Conservation (phyloP, 2,113 vertebrate genomes). For the Cygnus atratus region DNA sequence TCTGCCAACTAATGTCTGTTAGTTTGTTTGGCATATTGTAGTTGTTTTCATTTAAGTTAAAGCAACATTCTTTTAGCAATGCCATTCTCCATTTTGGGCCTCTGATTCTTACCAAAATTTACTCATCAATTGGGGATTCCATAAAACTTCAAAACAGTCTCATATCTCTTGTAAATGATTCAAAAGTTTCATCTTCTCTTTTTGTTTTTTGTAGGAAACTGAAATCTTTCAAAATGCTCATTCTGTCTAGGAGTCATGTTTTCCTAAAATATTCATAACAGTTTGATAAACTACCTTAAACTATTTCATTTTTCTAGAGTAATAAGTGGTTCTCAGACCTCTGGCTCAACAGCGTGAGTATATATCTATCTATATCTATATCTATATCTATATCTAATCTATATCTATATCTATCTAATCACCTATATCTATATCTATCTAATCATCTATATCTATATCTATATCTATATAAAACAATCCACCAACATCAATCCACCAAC, state of each 20-base stretch:
- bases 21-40: neutral
- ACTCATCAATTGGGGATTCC: neutral
- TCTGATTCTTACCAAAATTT: neutral
- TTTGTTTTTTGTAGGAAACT: constrained; percentile 15
- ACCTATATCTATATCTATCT: no score
- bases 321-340: neutral
- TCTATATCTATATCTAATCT: neutral
- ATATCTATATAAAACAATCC: no score
- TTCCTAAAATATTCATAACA: neutral
- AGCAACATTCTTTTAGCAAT: neutral
- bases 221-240: neutral
- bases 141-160: neutral
- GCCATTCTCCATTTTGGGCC: neutral
- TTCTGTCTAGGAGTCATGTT: neutral
- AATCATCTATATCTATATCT: no score
- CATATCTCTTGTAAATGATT: neutral
- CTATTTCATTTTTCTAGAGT: neutral
- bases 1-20: neutral
- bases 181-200: neutral
- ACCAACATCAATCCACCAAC: no score
- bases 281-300: neutral
- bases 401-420: no score
- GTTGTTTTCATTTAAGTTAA: neutral
- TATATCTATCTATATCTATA: neutral
- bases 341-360: neutral